phyloP scores from a whole-genome alignment of 2,888 invertebrate genomes.

The Metalampra italica region DNA sequence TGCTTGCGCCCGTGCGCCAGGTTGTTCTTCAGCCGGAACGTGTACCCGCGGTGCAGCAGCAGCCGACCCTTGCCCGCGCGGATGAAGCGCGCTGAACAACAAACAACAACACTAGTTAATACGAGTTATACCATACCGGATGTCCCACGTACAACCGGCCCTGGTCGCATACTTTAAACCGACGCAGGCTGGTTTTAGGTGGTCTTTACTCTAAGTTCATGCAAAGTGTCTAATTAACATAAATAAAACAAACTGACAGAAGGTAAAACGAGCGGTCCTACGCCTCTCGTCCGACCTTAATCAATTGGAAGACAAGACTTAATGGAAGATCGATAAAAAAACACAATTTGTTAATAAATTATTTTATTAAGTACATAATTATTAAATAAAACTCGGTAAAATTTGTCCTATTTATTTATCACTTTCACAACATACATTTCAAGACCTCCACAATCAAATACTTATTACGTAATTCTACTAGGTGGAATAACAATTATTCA shows the following conservation, averaged over 20 bases:
- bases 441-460: not conserved
- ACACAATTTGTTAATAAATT: not conserved
- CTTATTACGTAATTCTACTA: not conserved
- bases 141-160: not conserved
- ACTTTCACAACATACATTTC: slow-evolving; percentile 14
- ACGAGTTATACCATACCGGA: not conserved
- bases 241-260: not conserved
- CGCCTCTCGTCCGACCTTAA: not conserved
- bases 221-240: not conserved
- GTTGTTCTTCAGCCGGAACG: slow-evolving; percentile 72
- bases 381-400: slow-evolving; percentile 13
- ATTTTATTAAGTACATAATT: not conserved
- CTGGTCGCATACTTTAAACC: not conserved
- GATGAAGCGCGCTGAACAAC: slow-evolving; percentile 62
- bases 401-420: slow-evolving; percentile 16
- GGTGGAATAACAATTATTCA: slow-evolving; percentile 2
- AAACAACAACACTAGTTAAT: not conserved
- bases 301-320: not conserved
- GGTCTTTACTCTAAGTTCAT: not conserved
- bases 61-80: slow-evolving; percentile 70
- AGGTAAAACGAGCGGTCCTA: not conserved
- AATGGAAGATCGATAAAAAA: not conserved
- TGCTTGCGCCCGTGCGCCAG: slow-evolving; percentile 73
- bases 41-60: slow-evolving; percentile 68
- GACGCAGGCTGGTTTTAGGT: not conserved